Percentiles rank a stretch among this genome's conserved stretches.
Evolutionary conservation across 2,113 vertebrate species (phyloP).

Genomic region (Etheostoma spectabile): DNA sequence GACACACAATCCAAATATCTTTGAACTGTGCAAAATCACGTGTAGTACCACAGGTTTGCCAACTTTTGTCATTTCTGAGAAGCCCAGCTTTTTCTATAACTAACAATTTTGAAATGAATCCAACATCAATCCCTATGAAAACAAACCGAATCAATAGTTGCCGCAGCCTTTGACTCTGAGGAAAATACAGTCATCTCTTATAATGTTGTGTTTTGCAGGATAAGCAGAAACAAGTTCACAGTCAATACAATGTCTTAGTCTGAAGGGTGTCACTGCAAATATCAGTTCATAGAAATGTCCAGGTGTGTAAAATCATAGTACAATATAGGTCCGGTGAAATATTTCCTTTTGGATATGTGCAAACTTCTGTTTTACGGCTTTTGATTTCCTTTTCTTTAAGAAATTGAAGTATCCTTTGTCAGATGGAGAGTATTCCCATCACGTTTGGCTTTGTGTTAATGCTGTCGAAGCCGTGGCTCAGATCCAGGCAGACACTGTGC

Average conservation of each 20-base stretch:
- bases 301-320: background rate
- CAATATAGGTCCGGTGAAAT: background rate
- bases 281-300: background rate
- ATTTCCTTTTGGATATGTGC: background rate
- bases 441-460: background rate
- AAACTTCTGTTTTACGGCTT: background rate
- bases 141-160: background rate
- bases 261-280: background rate
- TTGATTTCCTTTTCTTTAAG: background rate
- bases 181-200: background rate
- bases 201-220: background rate
- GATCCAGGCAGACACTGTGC: background rate
- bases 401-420: background rate
- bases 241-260: background rate
- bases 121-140: background rate
- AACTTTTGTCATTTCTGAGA: background rate
- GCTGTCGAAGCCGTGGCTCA: background rate
- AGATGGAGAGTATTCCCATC: conserved; percentile 8
- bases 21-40: background rate
- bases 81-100: background rate
- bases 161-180: background rate
- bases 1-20: too few species aligned
- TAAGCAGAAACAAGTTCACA: background rate
- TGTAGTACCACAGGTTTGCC: background rate
- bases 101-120: background rate